Percentiles rank a stretch among this genome's conserved stretches.
Conservation (phyloP, 2,888 invertebrate species). For the Toxonevra muliebris region DNA sequence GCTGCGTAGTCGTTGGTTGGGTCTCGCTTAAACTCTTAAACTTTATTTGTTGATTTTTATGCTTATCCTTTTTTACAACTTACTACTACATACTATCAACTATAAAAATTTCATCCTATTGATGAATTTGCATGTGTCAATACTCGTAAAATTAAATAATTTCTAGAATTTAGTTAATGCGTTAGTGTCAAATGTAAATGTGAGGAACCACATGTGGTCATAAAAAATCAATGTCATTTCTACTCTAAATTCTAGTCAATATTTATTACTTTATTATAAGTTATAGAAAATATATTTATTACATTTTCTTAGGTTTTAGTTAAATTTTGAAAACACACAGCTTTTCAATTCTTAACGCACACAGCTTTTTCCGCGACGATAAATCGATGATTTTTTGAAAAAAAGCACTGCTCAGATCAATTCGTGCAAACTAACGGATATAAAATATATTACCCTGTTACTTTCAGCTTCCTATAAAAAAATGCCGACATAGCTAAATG, state of each 20-base stretch:
- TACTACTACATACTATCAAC: constrained; percentile 14
- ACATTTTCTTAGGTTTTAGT: too few species aligned
- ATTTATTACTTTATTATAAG: constrained; percentile 13
- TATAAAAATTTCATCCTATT: constrained; percentile 5
- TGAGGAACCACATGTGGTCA: background rate
- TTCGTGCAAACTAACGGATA: too few species aligned
- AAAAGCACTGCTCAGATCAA: too few species aligned
- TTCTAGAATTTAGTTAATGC: background rate
- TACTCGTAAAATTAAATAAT: constrained; percentile 12
- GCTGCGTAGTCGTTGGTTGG: too few species aligned
- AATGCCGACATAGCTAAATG: too few species aligned
- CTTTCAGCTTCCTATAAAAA: too few species aligned
- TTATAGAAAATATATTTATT: too few species aligned
- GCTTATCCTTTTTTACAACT: constrained; percentile 8
- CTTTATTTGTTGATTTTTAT: background rate
- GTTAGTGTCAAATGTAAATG: background rate
- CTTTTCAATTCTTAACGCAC: too few species aligned
- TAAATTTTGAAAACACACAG: too few species aligned
- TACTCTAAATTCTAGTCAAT: background rate
- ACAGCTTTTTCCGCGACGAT: too few species aligned
- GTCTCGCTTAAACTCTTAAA: background rate
- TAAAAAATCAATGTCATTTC: background rate
- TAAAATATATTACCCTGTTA: too few species aligned
- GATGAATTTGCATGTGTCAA: constrained; percentile 31
- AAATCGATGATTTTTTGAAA: too few species aligned